Evolutionary conservation across 2,888 invertebrate species (phyloP), one percentile per base, ranked within the genome.

Genomic region (Lingula anatina): DNA sequence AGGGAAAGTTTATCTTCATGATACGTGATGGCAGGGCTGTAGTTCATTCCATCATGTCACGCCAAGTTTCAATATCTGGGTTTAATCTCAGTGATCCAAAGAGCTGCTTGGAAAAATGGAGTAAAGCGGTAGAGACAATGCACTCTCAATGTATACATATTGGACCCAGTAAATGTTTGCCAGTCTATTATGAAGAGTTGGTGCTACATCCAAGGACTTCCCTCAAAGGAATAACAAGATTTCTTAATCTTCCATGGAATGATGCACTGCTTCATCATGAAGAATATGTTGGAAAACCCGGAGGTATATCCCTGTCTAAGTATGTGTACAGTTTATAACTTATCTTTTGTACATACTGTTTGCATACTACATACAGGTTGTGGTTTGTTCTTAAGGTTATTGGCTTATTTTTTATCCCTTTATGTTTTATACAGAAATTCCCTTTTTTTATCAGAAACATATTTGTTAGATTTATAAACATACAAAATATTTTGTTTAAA

Each of bases 1-100:
- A 94, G 75, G 89, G 95, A 51, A 96, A 96, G 80, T 99, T 95
- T 80, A 83, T 99, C 65, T 90, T 97, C 79, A 95, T 97, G 94
- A 87, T 97, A 65, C 86, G 99, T 57, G 99, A 99, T 78, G 97
- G 97, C 25, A 85, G 99, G 57, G 99, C 97, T 55, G 95, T 96
- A 24, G 96, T 96, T 55, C 96, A 99, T 81, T 97, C 96, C 57
- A 95, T 99, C 76, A 96, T 99, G 73, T 89, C 90, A 45, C 83
- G 97, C 66, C 91, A 94, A 84, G 84, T 86, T 43, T 86, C 86
- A 31, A 90, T 91, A 70, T 88, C 89, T 18, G 96, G 95, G 41
- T 99, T 99, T 81, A 94, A 97, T 81, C 81, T 97, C 78, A 85
- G 85, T 63, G 90, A 88, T 78, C 95, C 92, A 80, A 85, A 92